These are phyloP conservation scores for Meloe dianella DNA, from an alignment of 2,888 invertebrate genomes.

Conservation along the genomic window DNA sequence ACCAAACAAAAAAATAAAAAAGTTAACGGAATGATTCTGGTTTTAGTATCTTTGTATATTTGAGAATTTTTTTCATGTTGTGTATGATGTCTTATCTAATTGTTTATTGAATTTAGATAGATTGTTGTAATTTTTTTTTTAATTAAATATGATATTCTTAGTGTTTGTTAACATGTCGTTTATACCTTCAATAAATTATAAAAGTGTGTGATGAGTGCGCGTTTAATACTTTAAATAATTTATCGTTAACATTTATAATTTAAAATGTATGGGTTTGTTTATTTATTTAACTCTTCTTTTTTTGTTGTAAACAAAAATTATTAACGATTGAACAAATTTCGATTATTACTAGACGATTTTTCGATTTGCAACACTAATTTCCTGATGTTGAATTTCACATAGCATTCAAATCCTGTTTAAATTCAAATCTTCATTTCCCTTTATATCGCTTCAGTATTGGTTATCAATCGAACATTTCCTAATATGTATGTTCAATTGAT, in stretches of 20 bases:
- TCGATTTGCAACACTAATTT: neutral
- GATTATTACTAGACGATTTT: neutral
- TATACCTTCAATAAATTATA: neutral
- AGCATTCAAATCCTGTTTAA: neutral
- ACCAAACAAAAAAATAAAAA: slow-evolving; percentile 2
- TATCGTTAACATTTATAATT: neutral
- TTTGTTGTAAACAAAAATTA: neutral
- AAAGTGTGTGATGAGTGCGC: neutral
- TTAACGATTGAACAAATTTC: neutral
- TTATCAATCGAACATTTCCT: neutral
- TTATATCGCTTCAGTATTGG: slow-evolving; percentile 8
- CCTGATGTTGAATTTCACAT: neutral
- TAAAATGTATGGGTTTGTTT: neutral
- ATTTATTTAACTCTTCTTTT: neutral
- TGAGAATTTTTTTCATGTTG: neutral
- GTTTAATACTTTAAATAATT: neutral
- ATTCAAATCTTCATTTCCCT: slow-evolving; percentile 5
- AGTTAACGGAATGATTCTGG: slow-evolving; percentile 23
- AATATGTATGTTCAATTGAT: slow-evolving; percentile 15
- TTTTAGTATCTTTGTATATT: neutral
- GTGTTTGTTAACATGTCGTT: neutral
- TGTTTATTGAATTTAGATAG: neutral
- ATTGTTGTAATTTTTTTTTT: neutral
- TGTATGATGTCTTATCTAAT: neutral
- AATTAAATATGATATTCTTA: neutral